These are phyloP conservation scores for Drosophila nikananu DNA, from an alignment of 1,140 invertebrate species.

Conservation along the genomic window DNA sequence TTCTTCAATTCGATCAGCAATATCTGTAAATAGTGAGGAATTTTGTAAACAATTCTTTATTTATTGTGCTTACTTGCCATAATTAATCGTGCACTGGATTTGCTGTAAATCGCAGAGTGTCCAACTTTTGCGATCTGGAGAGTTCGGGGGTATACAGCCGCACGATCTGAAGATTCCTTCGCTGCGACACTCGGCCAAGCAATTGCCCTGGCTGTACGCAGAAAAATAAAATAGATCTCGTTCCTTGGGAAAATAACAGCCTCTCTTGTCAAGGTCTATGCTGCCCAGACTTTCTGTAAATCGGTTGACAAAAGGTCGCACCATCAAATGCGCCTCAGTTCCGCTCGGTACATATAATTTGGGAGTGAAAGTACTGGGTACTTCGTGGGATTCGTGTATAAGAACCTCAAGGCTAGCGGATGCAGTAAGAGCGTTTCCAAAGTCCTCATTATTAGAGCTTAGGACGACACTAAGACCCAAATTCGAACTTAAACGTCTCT, in stretches of 20 bases:
- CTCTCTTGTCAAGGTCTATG: conserved; percentile 61
- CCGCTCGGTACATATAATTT: conserved; percentile 40
- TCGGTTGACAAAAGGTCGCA: conserved; percentile 43
- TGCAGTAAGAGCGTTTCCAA: conserved; percentile 63
- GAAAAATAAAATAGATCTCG: conserved; percentile 77
- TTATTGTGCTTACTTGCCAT: conserved; percentile 50
- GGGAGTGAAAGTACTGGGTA: conserved; percentile 86
- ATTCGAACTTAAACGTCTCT: conserved; percentile 61
- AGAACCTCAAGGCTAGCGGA: conserved; percentile 67
- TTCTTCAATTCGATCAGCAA: conserved; percentile 23
- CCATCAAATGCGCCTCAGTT: conserved; percentile 43
- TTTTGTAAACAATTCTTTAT: conserved; percentile 5
- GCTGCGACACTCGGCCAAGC: conserved; percentile 87
- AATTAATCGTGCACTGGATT: conserved; percentile 48
- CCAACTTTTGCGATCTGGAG: conserved; percentile 75
- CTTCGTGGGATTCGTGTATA: conserved; percentile 87
- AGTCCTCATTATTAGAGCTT: conserved; percentile 84
- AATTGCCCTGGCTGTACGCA: conserved; percentile 88
- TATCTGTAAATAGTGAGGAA: conserved; percentile 29
- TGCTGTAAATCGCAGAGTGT: conserved; percentile 53
- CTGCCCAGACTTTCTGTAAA: conserved; percentile 18
- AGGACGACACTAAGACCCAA: conserved; percentile 87
- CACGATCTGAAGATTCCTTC: conserved; percentile 85
- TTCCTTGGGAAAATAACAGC: conserved; percentile 87
- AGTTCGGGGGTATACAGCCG: conserved; percentile 87